Conservation (phyloP, 2,113 vertebrate species). For the Aramus guarauna region DNA sequence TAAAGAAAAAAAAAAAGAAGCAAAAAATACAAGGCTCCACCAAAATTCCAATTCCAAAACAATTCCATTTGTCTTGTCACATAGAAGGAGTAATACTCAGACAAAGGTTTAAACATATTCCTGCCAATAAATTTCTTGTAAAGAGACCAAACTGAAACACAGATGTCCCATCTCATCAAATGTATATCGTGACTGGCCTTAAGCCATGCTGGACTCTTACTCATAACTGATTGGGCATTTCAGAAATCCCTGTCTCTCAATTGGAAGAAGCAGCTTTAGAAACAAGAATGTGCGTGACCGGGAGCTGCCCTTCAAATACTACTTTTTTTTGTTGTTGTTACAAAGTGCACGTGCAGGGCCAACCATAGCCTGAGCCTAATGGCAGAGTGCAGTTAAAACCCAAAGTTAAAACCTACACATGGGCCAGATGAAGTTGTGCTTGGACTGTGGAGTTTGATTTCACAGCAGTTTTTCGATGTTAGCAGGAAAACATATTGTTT, state of each 20-base stretch:
- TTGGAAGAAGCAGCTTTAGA: conserved; percentile 15
- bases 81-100: background rate
- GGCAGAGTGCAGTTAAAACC: background rate
- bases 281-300: background rate
- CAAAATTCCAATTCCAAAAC: background rate
- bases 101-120: background rate
- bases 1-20: background rate
- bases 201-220: background rate
- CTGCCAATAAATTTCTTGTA: conserved; percentile 36
- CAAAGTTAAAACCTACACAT: background rate
- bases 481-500: background rate
- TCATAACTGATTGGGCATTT: conserved; percentile 31
- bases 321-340: background rate
- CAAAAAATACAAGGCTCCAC: background rate
- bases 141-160: conserved; percentile 26
- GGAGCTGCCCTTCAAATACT: background rate
- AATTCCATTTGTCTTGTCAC: conserved; percentile 8
- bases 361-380: background rate
- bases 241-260: background rate
- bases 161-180: conserved; percentile 61
- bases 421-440: background rate
- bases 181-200: background rate
- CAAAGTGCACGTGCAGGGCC: background rate
- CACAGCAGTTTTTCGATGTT: background rate
- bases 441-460: background rate